Base-by-base conservation (phyloP, 2,113 vertebrate species). In the Balaeniceps rex region DNA sequence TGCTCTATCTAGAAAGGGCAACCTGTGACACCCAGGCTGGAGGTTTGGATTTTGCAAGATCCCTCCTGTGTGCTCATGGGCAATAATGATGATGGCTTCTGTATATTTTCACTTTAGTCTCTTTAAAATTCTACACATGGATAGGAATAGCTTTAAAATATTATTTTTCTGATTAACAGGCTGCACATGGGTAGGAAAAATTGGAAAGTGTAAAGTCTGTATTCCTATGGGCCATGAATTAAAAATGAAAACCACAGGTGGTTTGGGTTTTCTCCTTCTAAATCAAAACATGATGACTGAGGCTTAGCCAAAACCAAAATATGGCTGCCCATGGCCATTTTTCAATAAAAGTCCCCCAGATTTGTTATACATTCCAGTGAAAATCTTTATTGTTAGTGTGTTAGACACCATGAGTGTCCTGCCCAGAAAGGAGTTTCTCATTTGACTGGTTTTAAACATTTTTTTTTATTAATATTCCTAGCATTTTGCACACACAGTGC, bases 161-260 rank as follows among this genome's bases (percentile, higher is more conserved):
- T 88, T 95, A 83, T 96, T 95, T 93, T 96, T 81, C 74, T 94
- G 75, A 94, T 94, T 93, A 96, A 80, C 82, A 86, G 58, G 63
- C 88, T 93, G 63, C 79, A 86, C 90, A 95, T 63, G 94, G 63
- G 51, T 77, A 93, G 71, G 60, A 90, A 95, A 96, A 90, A 94
- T 47, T 90, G 87, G 60, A 77, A 92, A 93, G 93, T 94, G 90
- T 93, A 81, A 93, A 96, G 68, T 47, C 66, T 92, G 31, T 96
- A 78, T 93, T 97, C 96, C 89, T 97, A 63, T 90, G 87, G 89
- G 91, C 91, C 81, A 95, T 96, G 95, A 97, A 97, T 96, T 97
- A 93, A 95, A 95, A 96, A 95, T 95, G 87, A 96, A 94, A 96
- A 91, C 89, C 96, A 95, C 91, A 97, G 96, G 94, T 96, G 96